Percentiles rank a stretch among this genome's conserved stretches.
Evolutionary conservation across 1,140 invertebrate species (phyloP).

Genomic region (Euwallacea fornicatus): DNA sequence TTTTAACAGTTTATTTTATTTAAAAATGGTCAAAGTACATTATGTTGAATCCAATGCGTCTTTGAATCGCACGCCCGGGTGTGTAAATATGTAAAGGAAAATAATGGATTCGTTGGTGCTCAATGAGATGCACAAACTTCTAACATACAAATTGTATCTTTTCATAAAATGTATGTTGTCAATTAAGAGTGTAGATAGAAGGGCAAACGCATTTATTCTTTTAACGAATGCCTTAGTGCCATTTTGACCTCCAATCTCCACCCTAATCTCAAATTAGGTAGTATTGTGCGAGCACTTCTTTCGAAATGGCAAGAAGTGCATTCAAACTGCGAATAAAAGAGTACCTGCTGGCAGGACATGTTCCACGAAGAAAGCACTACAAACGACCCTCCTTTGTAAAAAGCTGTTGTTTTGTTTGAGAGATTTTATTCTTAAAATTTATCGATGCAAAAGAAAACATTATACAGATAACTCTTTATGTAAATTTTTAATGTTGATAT

Average conservation of each 20-base stretch:
- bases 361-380: constrained; percentile 22
- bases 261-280: no score
- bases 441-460: constrained; percentile 26
- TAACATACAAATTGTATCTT: constrained; percentile 17
- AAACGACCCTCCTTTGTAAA: constrained; percentile 47
- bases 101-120: constrained; percentile 44
- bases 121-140: constrained; percentile 40
- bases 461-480: constrained; percentile 36
- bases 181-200: constrained; percentile 38
- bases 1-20: no score
- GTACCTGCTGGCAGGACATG: constrained; percentile 47
- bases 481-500: constrained; percentile 47
- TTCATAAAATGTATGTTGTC: constrained; percentile 39
- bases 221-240: no score
- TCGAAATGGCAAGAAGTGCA: not conserved
- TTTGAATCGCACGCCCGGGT: not conserved
- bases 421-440: constrained; percentile 47
- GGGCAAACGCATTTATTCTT: not conserved
- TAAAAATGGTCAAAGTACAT: not conserved
- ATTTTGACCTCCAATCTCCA: no score
- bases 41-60: not conserved
- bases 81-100: constrained; percentile 24
- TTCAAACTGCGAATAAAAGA: constrained; percentile 11
- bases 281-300: not conserved
- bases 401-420: constrained; percentile 47